These are phyloP conservation scores for Caenorhabditis doughertyi DNA, from an alignment of 2,888 invertebrate species.

Conservation along the genomic window DNA sequence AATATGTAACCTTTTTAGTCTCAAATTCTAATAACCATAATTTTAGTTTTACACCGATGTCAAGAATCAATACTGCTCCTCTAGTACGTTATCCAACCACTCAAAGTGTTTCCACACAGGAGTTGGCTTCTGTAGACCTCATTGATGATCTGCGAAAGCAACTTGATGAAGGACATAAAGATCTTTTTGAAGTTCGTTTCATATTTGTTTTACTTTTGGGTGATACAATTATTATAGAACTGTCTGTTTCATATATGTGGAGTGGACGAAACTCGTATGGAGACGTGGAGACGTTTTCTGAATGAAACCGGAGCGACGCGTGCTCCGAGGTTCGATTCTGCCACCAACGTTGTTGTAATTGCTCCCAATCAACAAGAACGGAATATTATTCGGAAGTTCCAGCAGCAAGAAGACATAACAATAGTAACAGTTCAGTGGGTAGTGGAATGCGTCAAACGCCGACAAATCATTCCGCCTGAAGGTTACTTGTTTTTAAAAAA, in stretches of 20 bases:
- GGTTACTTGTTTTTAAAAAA: constrained; percentile 27
- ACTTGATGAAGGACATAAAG: constrained; percentile 21
- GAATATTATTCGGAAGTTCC: constrained; percentile 21
- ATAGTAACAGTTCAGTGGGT: constrained; percentile 68
- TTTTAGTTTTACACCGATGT: constrained; percentile 14
- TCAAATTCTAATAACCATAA: not conserved
- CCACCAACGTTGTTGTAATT: constrained; percentile 69
- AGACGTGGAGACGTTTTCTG: constrained; percentile 60
- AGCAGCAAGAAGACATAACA: constrained; percentile 46
- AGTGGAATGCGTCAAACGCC: constrained; percentile 58
- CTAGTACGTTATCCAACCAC: constrained; percentile 3
- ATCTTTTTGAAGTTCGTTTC: constrained; percentile 61
- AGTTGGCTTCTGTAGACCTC: constrained; percentile 9
- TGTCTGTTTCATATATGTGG: constrained; percentile 45
- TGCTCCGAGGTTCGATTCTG: constrained; percentile 55
- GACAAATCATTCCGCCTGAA: constrained; percentile 44
- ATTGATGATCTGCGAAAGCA: constrained; percentile 26
- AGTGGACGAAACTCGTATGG: constrained; percentile 26
- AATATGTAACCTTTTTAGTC: constrained; percentile 7
- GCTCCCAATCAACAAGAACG: constrained; percentile 34
- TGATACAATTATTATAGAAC: constrained; percentile 9
- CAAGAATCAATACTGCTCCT: constrained; percentile 3
- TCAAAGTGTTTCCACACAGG: not conserved
- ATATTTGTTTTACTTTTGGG: not conserved
- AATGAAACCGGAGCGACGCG: constrained; percentile 68